These are phyloP conservation scores for Glossosoma conforme DNA, from an alignment of 1,140 invertebrate genomes.

Conservation along the genomic window DNA sequence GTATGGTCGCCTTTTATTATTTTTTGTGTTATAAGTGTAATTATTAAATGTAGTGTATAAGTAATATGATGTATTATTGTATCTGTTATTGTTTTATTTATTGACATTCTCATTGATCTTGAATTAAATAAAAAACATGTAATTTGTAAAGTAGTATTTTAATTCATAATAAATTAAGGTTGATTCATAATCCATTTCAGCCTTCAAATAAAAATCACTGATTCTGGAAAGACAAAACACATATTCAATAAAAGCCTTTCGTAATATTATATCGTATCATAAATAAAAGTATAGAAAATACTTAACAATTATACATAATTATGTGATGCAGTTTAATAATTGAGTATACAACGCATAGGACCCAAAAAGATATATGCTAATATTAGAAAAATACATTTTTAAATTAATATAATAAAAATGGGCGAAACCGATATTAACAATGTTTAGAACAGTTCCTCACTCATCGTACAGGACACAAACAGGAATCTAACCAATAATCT, in stretches of 20 bases:
- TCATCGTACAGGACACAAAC: no score
- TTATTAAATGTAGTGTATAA: no score
- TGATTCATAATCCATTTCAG: slow-evolving; percentile 1
- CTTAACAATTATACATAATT: neutral
- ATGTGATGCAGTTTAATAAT: slow-evolving; percentile 1
- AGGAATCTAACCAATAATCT: no score
- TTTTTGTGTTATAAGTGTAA: no score
- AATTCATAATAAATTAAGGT: slow-evolving; percentile 5
- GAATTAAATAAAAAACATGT: neutral
- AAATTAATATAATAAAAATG: no score
- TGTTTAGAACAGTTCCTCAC: no score
- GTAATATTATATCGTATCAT: no score
- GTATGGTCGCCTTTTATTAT: no score
- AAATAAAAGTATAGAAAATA: slow-evolving; percentile 3
- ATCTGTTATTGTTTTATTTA: neutral
- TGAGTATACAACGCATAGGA: neutral
- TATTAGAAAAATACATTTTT: slow-evolving; percentile 1
- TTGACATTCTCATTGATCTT: neutral
- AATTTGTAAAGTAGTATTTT: slow-evolving; percentile 5
- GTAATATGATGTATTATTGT: neutral
- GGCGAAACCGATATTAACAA: no score
- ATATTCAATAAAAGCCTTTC: slow-evolving; percentile 1
- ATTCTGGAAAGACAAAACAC: neutral
- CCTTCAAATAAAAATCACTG: slow-evolving; percentile 5
- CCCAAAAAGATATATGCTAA: slow-evolving; percentile 2